Evolutionary conservation across 2,113 vertebrate genomes (phyloP), one percentile per base, ranked within the genome.

Genomic region (Okapia johnstoni): DNA sequence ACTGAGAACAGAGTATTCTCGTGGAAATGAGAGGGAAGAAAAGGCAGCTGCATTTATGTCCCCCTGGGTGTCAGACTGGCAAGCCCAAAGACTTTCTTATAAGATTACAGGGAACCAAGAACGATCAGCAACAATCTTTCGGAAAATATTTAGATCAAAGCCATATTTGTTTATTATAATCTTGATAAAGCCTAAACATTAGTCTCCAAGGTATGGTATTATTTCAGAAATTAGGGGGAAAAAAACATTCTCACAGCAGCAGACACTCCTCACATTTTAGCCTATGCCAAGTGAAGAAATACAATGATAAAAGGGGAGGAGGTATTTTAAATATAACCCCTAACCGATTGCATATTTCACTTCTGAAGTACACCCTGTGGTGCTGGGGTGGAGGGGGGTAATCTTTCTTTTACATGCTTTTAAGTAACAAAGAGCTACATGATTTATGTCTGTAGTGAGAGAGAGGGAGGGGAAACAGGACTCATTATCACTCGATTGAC

Each of bases 81-180:
- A 77, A 95, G 97, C 84, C 94, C 80, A 52, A 92, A 81, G 87
- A 21, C 25, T 97, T 98, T 95, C 95, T 95, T 73, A 57, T 63
- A 95, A 97, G 92, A 95, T 83, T 86, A n/a, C 2, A 58, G 77
- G 52, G 15, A 46, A 96, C 80, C 26, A 86, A 80, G 88, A 92
- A 73, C 6, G 40, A 94, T 6, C 84, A 97, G 46, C 95, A 97
- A 95, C 60, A 85, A 2, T 43, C 89, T 91, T 57, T 14, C n/a
- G 60, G 85, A 97, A 97, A 84, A 79, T 63, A 88, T 60, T 94
- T 79, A 85, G 55, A 94, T 98, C 91, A 90, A 96, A 98, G 98
- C n/a, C 87, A 40, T 97, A 66, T 88, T 94, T 93, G 5, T 91
- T 92, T 43, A 81, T 54, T 93, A 85, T 83, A 73, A 88, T 97